A percentile compares a stretch with the other conserved stretches of the same genome.
phyloP scores from a whole-genome alignment of 2,888 invertebrate species.

The Trachelus troglodyta region DNA sequence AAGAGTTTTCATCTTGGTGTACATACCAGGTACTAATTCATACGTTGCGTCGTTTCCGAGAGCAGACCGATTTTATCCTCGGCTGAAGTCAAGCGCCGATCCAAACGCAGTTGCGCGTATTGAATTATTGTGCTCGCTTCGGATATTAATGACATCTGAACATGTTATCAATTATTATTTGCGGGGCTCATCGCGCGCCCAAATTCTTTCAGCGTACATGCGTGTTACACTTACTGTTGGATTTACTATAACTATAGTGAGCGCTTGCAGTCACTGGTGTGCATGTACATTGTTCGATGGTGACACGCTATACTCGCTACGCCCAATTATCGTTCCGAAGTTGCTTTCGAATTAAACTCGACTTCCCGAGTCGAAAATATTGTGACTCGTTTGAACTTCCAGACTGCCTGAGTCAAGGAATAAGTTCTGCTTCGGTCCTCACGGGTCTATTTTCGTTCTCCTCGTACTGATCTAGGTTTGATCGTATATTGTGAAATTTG shows the following conservation, averaged over 20 bases:
- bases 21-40: background rate
- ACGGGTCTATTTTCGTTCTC: too few species aligned
- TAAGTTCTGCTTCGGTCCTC: too few species aligned
- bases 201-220: too few species aligned
- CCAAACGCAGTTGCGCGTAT: too few species aligned
- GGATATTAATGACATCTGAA: background rate
- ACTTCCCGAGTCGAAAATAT: background rate
- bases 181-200: too few species aligned
- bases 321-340: background rate
- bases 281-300: background rate
- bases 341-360: background rate
- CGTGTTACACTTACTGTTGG: too few species aligned
- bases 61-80: background rate
- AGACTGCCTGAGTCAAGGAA: too few species aligned
- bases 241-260: background rate
- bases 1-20: background rate
- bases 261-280: background rate
- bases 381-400: too few species aligned
- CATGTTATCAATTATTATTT: conserved; percentile 1
- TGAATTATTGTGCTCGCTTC: background rate
- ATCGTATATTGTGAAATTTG: too few species aligned
- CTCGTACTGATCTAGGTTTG: too few species aligned
- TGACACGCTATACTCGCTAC: background rate
- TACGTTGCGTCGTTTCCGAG: background rate
- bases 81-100: background rate